Evolutionary conservation across 2,113 vertebrate genomes (phyloP), one percentile per base, ranked within the genome.

Genomic region (Sturnira hondurensis): DNA sequence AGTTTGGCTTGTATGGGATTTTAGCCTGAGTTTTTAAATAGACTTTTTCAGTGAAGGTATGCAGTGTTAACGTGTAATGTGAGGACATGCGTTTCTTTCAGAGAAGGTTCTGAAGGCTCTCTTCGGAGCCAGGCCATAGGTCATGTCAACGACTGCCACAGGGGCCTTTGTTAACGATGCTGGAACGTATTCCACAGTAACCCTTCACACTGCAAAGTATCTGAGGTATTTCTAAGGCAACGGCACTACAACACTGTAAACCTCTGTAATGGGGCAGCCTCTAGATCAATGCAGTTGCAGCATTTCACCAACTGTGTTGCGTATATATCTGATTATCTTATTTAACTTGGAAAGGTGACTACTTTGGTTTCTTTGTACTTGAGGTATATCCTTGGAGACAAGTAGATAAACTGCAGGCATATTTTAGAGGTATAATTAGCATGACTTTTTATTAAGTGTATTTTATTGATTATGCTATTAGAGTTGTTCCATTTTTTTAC

Each of bases 351-450:
- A 24, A 96, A 97, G 65, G n/a, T 15, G 31, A 82, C 38, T 65
- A 74, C 65, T 96, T 87, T 93, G 33, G 5, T 97, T 96, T 92
- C 8, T 81, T 71, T 91, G n/a, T 80, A 65, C 20, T 52, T 96
- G 13, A 73, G 58, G 45, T 7, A 90, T 10, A 28, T 85, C 67
- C 24, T 91, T 91, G 67, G 71, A 94, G 89, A 95, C n/a, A 93
- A 67, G 63, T 43, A 86, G 31, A 74, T 67, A 54, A 76, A 90
- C 68, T 83, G 38, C 28, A 80, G 28, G 33, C 90, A 47, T 90
- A 81, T 87, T 96, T 96, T 96, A 33, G 50, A 96, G 76, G 50
- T 68, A 71, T 77, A 84, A 92, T 94, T 96, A 92, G 87, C 61
- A 84, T 78, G 38, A 43, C 38, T 90, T 89, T 94, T 86, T 86